Evolutionary conservation across 2,797 vertebrate species (phyloP).

Genomic region (Geotria australis): DNA sequence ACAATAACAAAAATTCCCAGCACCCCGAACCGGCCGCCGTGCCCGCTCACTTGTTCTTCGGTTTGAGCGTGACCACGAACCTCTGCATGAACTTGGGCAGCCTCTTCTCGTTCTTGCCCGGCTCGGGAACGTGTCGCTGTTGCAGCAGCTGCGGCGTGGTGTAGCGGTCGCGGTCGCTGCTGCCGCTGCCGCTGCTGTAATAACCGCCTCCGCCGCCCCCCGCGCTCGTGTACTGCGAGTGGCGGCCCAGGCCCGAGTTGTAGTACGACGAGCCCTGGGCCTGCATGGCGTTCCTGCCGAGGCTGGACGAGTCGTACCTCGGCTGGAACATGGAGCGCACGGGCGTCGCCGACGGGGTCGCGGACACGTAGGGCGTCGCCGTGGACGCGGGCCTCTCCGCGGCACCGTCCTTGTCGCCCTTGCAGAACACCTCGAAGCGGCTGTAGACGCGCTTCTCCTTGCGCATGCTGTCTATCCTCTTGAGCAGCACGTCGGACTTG

Average conservation of each 20-base stretch:
- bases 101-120: slow-evolving; percentile 38
- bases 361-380: too few species aligned
- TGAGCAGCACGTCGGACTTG: background rate
- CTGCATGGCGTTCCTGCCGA: background rate
- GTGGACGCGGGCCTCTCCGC: too few species aligned
- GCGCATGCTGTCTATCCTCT: background rate
- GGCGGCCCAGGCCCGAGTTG: background rate
- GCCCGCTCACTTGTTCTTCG: slow-evolving; percentile 15
- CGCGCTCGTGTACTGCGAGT: background rate
- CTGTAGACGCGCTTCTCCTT: slow-evolving; percentile 28
- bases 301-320: background rate
- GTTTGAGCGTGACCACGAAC: slow-evolving; percentile 40
- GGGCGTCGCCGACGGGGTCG: too few species aligned
- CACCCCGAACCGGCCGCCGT: too few species aligned
- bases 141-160: too few species aligned
- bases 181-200: too few species aligned
- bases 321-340: background rate
- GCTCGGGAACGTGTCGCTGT: background rate
- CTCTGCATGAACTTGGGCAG: slow-evolving; percentile 62
- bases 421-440: slow-evolving; percentile 41
- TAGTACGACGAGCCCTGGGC: background rate
- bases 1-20: too few species aligned
- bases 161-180: too few species aligned
- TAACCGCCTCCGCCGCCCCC: background rate
- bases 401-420: slow-evolving; percentile 11